Evolutionary conservation across 2,113 vertebrate genomes (phyloP).

Genomic region (Corythornis cristatus): DNA sequence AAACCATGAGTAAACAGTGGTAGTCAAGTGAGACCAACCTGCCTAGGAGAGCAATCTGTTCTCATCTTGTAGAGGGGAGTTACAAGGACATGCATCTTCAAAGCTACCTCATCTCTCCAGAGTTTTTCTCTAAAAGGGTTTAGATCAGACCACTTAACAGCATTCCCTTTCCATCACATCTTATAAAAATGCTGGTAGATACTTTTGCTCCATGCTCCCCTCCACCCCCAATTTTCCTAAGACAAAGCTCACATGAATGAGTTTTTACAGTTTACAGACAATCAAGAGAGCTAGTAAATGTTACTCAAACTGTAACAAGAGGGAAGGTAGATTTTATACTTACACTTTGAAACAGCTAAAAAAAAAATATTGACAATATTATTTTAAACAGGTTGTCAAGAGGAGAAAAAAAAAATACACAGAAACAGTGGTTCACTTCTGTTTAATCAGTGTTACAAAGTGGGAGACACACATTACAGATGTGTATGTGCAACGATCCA

Average conservation of each 20-base stretch:
- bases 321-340: background rate
- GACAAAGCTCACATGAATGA: background rate
- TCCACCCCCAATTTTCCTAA: background rate
- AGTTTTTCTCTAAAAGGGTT: background rate
- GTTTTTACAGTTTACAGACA: background rate
- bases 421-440: background rate
- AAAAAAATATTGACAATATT: background rate
- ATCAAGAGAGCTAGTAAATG: background rate
- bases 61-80: background rate
- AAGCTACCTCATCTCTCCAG: background rate
- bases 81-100: background rate
- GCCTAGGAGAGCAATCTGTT: background rate
- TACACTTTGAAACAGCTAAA: background rate
- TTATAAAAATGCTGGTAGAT: background rate
- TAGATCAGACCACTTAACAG: background rate
- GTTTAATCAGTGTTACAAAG: constrained; percentile 60
- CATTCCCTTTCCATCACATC: background rate
- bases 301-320: background rate
- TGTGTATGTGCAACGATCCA: background rate
- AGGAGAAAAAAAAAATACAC: background rate
- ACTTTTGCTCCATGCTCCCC: background rate
- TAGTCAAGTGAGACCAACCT: background rate
- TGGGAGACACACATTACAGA: background rate
- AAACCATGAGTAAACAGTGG: background rate
- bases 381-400: background rate